A percentile compares a stretch with the other conserved stretches of the same genome.
Conservation (phyloP, 2,888 invertebrate species). For the Omphaloscelis lunosa region DNA sequence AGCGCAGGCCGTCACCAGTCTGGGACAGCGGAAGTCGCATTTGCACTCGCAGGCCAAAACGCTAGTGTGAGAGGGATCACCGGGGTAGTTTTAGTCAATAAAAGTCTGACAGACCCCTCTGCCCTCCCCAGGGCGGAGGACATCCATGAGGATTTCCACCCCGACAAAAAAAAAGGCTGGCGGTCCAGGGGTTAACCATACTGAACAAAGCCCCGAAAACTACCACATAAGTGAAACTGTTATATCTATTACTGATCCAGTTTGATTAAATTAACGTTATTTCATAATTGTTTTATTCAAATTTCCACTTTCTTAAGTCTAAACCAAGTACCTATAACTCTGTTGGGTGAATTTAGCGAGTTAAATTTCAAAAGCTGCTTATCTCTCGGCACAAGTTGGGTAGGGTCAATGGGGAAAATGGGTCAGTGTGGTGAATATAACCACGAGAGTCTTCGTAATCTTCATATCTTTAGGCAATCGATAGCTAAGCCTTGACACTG, state of each 20-base stretch:
- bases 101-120: too few species aligned
- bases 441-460: constrained; percentile 25
- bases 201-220: neutral
- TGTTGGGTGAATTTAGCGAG: constrained; percentile 39
- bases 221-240: neutral
- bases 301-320: constrained; percentile 25
- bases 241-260: neutral
- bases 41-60: too few species aligned
- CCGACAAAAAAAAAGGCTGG: too few species aligned
- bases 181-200: neutral
- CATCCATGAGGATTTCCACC: too few species aligned
- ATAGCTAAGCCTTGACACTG: constrained; percentile 5
- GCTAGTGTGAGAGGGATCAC: too few species aligned
- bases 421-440: constrained; percentile 24
- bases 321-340: constrained; percentile 7
- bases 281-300: constrained; percentile 9
- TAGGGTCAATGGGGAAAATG: constrained; percentile 50
- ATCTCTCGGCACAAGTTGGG: constrained; percentile 47
- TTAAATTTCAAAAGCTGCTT: constrained; percentile 58
- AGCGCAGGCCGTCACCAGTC: too few species aligned
- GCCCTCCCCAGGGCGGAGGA: too few species aligned
- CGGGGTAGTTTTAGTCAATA: too few species aligned
- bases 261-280: neutral
- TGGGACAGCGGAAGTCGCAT: too few species aligned
- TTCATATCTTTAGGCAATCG: constrained; percentile 35